Percentiles rank a stretch among this genome's conserved stretches.
Evolutionary conservation across 2,888 invertebrate species (phyloP).

Genomic region (Synergus itoensis): DNA sequence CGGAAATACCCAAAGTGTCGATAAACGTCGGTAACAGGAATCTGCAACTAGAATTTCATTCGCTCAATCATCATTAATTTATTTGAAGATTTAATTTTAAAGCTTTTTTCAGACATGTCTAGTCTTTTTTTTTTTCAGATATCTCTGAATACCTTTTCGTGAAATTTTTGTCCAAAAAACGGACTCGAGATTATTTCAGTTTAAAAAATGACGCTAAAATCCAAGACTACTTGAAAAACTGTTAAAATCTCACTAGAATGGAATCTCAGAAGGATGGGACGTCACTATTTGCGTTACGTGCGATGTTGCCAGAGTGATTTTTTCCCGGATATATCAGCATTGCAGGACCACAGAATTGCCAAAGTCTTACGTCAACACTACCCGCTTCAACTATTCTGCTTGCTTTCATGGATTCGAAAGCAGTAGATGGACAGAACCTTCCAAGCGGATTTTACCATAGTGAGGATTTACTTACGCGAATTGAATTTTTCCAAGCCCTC

Average conservation of each 20-base stretch:
- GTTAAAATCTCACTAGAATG: not conserved
- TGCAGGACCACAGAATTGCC: constrained; percentile 9
- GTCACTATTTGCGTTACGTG: constrained; percentile 14
- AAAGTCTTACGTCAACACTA: constrained; percentile 35
- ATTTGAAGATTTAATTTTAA: no score
- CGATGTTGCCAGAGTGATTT: constrained; percentile 22
- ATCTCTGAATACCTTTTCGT: no score
- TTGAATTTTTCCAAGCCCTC: constrained; percentile 9
- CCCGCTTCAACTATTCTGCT: constrained; percentile 2
- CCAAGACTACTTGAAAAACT: not conserved
- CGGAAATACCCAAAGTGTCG: no score
- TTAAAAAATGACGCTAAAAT: not conserved
- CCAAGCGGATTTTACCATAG: constrained; percentile 25
- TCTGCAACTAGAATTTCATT: no score
- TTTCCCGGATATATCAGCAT: constrained; percentile 19
- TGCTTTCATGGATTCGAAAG: constrained; percentile 32
- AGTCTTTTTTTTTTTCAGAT: no score
- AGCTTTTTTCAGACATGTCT: no score
- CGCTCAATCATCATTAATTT: no score
- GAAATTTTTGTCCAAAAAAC: not conserved
- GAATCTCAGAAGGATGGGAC: not conserved
- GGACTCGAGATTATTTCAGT: not conserved
- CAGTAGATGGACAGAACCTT: constrained; percentile 23
- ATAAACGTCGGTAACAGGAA: no score
- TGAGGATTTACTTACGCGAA: constrained; percentile 30